These are phyloP conservation scores for Oedothorax gibbosus DNA, from an alignment of 1,140 invertebrate species.

Conservation along the genomic window DNA sequence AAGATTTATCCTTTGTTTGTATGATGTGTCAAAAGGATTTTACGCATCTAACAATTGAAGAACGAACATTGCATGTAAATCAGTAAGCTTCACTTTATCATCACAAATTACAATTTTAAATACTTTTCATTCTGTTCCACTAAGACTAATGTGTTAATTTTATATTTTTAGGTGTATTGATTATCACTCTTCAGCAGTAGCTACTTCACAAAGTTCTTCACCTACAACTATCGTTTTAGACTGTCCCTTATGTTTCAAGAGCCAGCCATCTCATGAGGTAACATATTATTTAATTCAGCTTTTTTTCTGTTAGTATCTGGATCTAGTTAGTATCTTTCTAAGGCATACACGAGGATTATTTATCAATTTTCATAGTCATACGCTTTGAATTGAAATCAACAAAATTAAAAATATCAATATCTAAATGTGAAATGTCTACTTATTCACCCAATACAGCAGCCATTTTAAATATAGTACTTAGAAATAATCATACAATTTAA, in stretches of 20 bases:
- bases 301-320: too few species aligned
- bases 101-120: not conserved
- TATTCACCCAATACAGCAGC: too few species aligned
- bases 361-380: too few species aligned
- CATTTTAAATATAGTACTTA: too few species aligned
- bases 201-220: not conserved
- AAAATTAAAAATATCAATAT: too few species aligned
- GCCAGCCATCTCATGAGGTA: conserved; percentile 30
- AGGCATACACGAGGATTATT: too few species aligned
- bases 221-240: conserved; percentile 10
- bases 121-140: not conserved
- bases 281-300: not conserved
- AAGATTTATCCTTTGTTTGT: conserved; percentile 1
- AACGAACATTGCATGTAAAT: conserved; percentile 44
- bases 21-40: conserved; percentile 23
- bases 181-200: not conserved
- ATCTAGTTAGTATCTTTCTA: too few species aligned
- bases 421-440: too few species aligned
- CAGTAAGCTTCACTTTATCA: conserved; percentile 18
- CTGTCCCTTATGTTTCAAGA: conserved; percentile 42
- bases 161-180: conserved; percentile 49
- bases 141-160: not conserved
- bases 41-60: conserved; percentile 4
- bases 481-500: too few species aligned
- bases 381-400: too few species aligned